phyloP scores from a whole-genome alignment of 37 sponge, comb jelly and placozoan species.

The Eunapius fragilis region DNA sequence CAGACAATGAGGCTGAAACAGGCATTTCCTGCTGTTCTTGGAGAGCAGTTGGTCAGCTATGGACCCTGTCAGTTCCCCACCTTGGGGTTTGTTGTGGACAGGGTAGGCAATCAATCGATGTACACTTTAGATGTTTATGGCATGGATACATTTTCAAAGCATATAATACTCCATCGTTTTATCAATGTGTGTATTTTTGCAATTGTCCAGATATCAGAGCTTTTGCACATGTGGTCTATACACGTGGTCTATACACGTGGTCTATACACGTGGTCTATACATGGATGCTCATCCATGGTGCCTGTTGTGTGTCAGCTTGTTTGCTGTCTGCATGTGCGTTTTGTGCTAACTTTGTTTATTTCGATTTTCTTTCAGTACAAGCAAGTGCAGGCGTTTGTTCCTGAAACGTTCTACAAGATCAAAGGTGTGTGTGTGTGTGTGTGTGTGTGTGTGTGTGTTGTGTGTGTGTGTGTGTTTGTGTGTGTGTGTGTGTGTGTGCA shows the following conservation, averaged over 20 bases:
- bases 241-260: too few relatives aligned
- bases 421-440: constrained; percentile 46
- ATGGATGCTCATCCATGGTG: too few relatives aligned
- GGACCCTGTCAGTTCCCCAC: constrained; percentile 99
- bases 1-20: constrained; percentile 85
- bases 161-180: too few relatives aligned
- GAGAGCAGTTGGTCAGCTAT: constrained; percentile 91
- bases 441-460: background rate
- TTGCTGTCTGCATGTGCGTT: too few relatives aligned
- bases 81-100: constrained; percentile 99
- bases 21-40: constrained; percentile 77
- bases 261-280: too few relatives aligned
- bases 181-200: too few relatives aligned
- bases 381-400: constrained; percentile 84
- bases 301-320: too few relatives aligned
- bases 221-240: too few relatives aligned
- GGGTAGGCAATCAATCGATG: too few relatives aligned
- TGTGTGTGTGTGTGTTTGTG: background rate
- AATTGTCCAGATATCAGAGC: too few relatives aligned
- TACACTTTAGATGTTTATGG: too few relatives aligned
- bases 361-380: constrained; percentile 67
- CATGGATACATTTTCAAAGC: too few relatives aligned
- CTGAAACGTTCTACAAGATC: constrained; percentile 94
- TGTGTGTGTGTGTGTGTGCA: background rate
- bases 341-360: background rate